Base-by-base conservation (phyloP, 2,888 invertebrate genomes). In the Zaprionus lineosus region DNA sequence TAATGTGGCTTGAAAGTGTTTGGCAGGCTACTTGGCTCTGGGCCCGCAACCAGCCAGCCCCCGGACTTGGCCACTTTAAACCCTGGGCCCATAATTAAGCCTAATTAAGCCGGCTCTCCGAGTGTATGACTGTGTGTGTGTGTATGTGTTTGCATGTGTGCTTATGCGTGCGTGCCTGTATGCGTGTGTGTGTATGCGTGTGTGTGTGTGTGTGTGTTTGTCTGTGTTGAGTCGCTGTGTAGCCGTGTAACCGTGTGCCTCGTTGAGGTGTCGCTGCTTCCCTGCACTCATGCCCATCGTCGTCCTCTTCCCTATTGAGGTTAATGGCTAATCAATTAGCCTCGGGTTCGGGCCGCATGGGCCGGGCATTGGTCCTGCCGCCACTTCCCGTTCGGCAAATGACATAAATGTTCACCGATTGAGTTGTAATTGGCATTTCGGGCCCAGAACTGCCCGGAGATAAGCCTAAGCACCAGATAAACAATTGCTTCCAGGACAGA, bases 301-400 rank as follows among this genome's bases (percentile, higher is more conserved):
- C 18, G 19, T 12, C 39, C 29, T 41, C 51, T 31, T 64, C 52
- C 70, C 70, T 69, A 78, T 79, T 73, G 75, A 78, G 83, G 78
- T 79, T 79, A 79, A 79, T 79, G 78, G 78, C 75, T 82, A 79
- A 79, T 79, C 83, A 79, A 79, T 79, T 79, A 79, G 78, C 73
- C 43, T 63, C 31, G 48, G 40, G 18, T 41, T 39, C 39, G 11
- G 15, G 31, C 47, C 48, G 47, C 5, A 43, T 66, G 66, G 66
- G 61, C 61, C 61, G 16, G 66, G 61, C 58, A 14, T 21, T 31
- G 31, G 2, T 31, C 3, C 31, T 31, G 11, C 7, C 11, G n/a
- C 31, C n/a, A 11, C 2, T 7, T 41, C 14, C 51, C n/a, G 2
- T n/a, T 16, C 26, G 52, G 2, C 12, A 7, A 18, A 47, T 51